Evolutionary conservation across 1,140 invertebrate genomes (phyloP).

Genomic region (Thaumatotibia leucotreta): DNA sequence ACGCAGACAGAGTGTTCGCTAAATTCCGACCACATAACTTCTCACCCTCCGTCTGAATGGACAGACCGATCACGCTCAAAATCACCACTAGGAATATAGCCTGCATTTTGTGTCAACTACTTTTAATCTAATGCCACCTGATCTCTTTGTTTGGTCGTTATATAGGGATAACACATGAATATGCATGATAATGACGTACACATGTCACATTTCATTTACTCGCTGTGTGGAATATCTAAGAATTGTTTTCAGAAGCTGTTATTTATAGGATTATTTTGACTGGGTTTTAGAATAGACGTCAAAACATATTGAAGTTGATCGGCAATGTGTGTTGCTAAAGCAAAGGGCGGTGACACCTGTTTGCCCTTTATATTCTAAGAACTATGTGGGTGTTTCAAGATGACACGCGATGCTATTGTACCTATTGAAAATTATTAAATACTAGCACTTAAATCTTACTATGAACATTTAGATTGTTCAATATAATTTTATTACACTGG

Average conservation of each 20-base stretch:
- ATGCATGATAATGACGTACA: background rate
- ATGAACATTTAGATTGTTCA: too few species aligned
- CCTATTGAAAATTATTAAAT: background rate
- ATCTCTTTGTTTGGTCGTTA: background rate
- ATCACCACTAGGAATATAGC: background rate
- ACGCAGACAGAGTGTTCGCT: background rate
- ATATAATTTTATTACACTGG: too few species aligned
- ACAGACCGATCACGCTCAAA: background rate
- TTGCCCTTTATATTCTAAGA: background rate
- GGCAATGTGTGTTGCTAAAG: background rate
- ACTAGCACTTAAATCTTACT: too few species aligned
- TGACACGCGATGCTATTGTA: too few species aligned
- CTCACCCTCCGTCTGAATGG: background rate
- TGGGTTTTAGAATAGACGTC: background rate
- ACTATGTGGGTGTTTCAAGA: background rate
- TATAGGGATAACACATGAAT: background rate
- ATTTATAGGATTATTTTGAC: background rate
- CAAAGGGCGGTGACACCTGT: background rate
- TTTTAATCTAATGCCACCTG: background rate
- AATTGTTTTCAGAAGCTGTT: background rate
- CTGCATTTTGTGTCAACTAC: background rate
- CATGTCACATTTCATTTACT: background rate
- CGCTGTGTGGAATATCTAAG: background rate
- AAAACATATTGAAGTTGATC: background rate
- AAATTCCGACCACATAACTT: background rate